Evolutionary conservation across 2,797 vertebrate genomes (phyloP), one percentile per base, ranked within the genome.

Genomic region (Pitangus sulphuratus): DNA sequence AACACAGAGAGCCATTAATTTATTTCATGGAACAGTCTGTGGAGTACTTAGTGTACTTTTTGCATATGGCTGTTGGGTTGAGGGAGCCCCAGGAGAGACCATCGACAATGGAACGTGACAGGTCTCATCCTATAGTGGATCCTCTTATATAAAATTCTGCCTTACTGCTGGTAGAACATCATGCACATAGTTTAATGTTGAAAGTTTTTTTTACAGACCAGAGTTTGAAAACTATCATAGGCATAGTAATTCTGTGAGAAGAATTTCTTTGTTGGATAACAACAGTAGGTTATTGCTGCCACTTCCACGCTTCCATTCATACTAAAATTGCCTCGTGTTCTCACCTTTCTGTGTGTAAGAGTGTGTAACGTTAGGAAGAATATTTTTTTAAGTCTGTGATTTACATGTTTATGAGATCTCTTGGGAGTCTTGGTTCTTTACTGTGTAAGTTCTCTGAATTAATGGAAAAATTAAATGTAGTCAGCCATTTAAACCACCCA

Each of bases 341-440:
- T 72, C 53, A 9, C 20, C 61, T 84, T 40, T 48, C 72, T 80
- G 19, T 26, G n/a, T 39, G 16, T 72, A 45, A 82, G 14, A 12
- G 24, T 12, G 2, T 11, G 1, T n/a, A 61, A 12, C 54, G 20
- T 53, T 69, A 76, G n/a, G 35, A 72, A 44, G 10, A 51, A 6
- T 47, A 11, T 37, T n/a, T 64, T 54, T 17, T 28, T 2, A 44
- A 33, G 8, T 70, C 8, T 54, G 10, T 64, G 20, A 12, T 19
- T 22, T 28, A 8, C 51, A 12, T 40, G 4, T 51, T 2, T 56
- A 0, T 57, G 45, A 48, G 21, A 39, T 53, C 16, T 39, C 0
- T 31, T 53, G 2, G 14, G 21, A 69, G 6, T 45, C 39, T 40
- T 61, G 15, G 72, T 92, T 80, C 31, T 68, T 68, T 76, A 22